A percentile compares a stretch with the other conserved stretches of the same genome.
These are phyloP conservation scores for Rhynchomys soricoides DNA, from an alignment of 2,113 vertebrate genomes.

Conservation along the genomic window DNA sequence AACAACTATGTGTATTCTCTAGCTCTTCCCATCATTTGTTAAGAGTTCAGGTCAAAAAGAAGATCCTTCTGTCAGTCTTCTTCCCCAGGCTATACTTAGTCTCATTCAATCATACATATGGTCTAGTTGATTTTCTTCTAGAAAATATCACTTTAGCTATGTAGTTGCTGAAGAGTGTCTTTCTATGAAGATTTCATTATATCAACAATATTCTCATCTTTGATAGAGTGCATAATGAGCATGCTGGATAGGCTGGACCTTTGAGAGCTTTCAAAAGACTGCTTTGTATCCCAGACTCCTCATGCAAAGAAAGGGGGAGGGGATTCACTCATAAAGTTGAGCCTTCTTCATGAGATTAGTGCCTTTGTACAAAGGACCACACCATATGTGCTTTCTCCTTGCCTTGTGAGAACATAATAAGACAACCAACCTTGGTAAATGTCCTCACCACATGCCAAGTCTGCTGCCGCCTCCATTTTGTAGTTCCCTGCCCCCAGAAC, in stretches of 20 bases:
- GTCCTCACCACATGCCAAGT: neutral
- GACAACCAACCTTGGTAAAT: neutral
- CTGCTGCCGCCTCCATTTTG: neutral
- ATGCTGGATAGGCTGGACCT: neutral
- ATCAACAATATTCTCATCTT: neutral
- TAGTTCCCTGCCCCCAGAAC: too few species aligned
- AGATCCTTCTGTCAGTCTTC: neutral
- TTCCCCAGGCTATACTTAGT: neutral
- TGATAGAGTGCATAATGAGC: neutral
- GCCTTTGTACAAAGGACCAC: neutral
- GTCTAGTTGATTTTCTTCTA: neutral
- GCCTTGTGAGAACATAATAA: neutral
- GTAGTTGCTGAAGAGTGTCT: neutral
- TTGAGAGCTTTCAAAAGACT: neutral
- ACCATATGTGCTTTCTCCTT: neutral
- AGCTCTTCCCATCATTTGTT: neutral
- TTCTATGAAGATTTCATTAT: neutral
- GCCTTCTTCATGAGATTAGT: neutral
- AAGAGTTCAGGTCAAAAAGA: neutral
- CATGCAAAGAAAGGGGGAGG: accelerated
- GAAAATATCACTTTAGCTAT: neutral
- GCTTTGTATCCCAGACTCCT: neutral
- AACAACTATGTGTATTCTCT: neutral
- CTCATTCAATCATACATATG: neutral
- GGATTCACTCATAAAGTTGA: too few species aligned